Conservation (phyloP, 2,113 vertebrate genomes). For the Orycteropus afer region DNA sequence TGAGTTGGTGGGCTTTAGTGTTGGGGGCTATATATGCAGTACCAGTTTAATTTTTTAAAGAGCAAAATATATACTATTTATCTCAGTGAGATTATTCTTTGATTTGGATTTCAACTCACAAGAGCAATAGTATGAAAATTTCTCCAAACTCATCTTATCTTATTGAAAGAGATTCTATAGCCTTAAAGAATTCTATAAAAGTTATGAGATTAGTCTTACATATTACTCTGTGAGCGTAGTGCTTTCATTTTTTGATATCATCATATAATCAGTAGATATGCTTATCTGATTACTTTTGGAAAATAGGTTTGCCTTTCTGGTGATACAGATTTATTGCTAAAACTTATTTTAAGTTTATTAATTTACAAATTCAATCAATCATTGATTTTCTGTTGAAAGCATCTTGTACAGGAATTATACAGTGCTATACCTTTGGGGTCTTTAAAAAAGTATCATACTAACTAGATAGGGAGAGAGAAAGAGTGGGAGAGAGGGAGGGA, state of each 20-base stretch:
- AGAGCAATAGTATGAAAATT: not conserved
- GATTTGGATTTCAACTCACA: conserved; percentile 12
- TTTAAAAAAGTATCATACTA: not conserved
- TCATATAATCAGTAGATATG: not conserved
- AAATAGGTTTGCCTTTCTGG: conserved; percentile 14
- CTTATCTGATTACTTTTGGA: conserved; percentile 18
- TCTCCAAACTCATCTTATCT: not conserved
- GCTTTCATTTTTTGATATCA: not conserved
- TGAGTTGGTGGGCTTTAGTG: not conserved
- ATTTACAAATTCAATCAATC: conserved; percentile 11
- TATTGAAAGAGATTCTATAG: not conserved
- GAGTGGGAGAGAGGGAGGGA: not conserved
- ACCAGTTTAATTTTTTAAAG: not conserved
- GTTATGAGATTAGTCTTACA: not conserved
- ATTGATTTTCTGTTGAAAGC: conserved; percentile 45
- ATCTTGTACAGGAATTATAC: not conserved
- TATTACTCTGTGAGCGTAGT: not conserved
- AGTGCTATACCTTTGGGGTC: not conserved
- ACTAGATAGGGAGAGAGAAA: not conserved
- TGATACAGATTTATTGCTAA: conserved; percentile 26
- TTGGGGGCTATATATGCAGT: not conserved
- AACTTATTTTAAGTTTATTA: conserved; percentile 27
- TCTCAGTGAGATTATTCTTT: not conserved
- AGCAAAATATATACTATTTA: not conserved
- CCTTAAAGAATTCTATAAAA: not conserved